Percentiles rank a stretch among this genome's conserved stretches.
phyloP scores from a whole-genome alignment of 53 echinoderm and acorn worm species.

The Echinarachnius parma region DNA sequence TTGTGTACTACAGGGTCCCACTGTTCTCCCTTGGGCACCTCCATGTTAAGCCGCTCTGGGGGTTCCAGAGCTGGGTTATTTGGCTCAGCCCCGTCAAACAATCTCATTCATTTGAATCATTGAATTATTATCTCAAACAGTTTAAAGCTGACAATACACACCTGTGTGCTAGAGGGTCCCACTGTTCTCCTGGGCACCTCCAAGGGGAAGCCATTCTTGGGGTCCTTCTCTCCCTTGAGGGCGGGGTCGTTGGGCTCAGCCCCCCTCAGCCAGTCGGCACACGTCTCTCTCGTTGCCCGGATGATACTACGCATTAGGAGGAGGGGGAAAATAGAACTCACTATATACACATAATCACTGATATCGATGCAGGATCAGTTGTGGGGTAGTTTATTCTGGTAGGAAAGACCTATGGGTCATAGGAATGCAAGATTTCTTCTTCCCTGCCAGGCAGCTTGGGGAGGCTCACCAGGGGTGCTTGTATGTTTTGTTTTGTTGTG shows the following conservation, averaged over 20 bases:
- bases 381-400: no score
- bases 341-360: no score
- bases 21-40: conserved; percentile 82
- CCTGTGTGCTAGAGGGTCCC: conserved; percentile 99
- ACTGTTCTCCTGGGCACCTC: conserved; percentile 84
- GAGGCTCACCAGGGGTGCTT: no score
- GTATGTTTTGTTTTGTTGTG: no score
- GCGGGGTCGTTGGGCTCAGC: conserved; percentile 88
- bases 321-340: no score
- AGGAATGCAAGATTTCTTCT: no score
- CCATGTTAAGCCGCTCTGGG: conserved; percentile 68
- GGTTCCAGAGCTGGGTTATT: conserved; percentile 94
- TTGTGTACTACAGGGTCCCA: conserved; percentile 98
- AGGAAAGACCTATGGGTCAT: no score
- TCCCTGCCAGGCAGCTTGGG: no score
- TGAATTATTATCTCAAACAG: neutral
- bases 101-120: neutral
- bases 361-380: no score
- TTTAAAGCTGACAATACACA: conserved; percentile 13
- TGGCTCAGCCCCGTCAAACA: conserved; percentile 84
- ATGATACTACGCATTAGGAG: conserved; percentile 88
- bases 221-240: conserved; percentile 96
- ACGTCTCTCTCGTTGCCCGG: conserved; percentile 87
- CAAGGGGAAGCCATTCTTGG: conserved; percentile 78
- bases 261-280: conserved; percentile 88